Conservation (phyloP, 2,888 invertebrate genomes). For the Phlogophora meticulosa region DNA sequence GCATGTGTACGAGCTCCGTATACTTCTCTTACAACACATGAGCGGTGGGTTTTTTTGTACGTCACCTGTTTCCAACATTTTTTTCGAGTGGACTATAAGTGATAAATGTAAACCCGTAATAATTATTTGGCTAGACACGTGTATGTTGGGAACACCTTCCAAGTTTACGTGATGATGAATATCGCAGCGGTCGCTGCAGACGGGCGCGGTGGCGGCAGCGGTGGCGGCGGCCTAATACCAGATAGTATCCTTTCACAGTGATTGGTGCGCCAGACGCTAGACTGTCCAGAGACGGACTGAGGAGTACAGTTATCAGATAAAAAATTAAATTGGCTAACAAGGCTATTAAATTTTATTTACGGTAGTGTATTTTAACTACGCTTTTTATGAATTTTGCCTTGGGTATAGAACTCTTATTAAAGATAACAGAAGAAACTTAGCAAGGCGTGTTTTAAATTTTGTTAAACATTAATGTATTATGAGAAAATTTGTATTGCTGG, state of each 20-base stretch:
- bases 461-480: too few relatives aligned
- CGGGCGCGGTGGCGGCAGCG: background rate
- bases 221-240: slow-evolving; percentile 33
- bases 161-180: slow-evolving; percentile 35
- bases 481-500: too few relatives aligned
- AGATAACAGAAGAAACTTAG: too few relatives aligned
- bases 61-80: too few relatives aligned
- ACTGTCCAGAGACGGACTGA: slow-evolving; percentile 44
- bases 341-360: background rate
- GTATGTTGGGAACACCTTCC: background rate
- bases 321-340: background rate
- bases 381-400: background rate
- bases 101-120: too few relatives aligned
- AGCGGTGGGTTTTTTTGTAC: too few relatives aligned
- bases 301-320: background rate
- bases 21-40: too few relatives aligned
- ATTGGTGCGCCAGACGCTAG: slow-evolving; percentile 58
- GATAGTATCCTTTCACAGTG: slow-evolving; percentile 63
- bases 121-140: background rate
- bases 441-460: too few relatives aligned
- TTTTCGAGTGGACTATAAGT: too few relatives aligned
- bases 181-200: slow-evolving; percentile 27
- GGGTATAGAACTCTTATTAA: background rate
- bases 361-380: background rate
- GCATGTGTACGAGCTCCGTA: too few relatives aligned